Evolutionary conservation across 53 echinoderm and acorn worm species (phyloP).

Genomic region (Henricia sp.): DNA sequence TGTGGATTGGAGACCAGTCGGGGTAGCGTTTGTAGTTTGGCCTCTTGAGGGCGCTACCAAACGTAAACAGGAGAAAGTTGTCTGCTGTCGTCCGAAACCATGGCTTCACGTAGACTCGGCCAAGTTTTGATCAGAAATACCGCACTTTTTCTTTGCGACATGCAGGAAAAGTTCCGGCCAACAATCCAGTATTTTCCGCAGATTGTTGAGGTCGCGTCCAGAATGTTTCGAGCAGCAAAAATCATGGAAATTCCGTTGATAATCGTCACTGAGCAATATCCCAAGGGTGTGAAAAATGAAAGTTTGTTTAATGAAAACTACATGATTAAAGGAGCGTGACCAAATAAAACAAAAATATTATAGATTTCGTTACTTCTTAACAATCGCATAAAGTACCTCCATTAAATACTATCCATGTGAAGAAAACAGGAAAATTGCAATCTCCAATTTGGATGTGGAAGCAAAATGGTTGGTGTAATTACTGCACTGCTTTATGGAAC

Average conservation of each 20-base stretch:
- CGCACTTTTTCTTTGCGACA: constrained; percentile 95
- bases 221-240: constrained; percentile 85
- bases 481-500: too few species aligned
- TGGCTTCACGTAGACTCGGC: constrained; percentile 81
- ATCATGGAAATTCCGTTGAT: constrained; percentile 80
- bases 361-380: too few species aligned
- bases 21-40: too few species aligned
- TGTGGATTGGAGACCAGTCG: too few species aligned
- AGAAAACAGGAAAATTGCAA: too few species aligned
- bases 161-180: constrained; percentile 96
- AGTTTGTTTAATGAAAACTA: too few species aligned
- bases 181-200: constrained; percentile 89
- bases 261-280: constrained; percentile 90
- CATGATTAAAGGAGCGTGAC: too few species aligned
- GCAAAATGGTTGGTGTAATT: too few species aligned
- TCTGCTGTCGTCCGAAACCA: not conserved
- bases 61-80: too few species aligned
- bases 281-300: constrained; percentile 76
- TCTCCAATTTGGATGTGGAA: too few species aligned
- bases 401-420: not conserved
- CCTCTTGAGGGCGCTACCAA: too few species aligned
- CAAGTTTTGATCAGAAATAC: constrained; percentile 73
- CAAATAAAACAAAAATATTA: too few species aligned
- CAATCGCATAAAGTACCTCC: not conserved
- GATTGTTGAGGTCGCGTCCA: constrained; percentile 90